Evolutionary conservation across 2,888 invertebrate species (phyloP), one percentile per base, ranked within the genome.

Genomic region (Luffia ferchaultella): DNA sequence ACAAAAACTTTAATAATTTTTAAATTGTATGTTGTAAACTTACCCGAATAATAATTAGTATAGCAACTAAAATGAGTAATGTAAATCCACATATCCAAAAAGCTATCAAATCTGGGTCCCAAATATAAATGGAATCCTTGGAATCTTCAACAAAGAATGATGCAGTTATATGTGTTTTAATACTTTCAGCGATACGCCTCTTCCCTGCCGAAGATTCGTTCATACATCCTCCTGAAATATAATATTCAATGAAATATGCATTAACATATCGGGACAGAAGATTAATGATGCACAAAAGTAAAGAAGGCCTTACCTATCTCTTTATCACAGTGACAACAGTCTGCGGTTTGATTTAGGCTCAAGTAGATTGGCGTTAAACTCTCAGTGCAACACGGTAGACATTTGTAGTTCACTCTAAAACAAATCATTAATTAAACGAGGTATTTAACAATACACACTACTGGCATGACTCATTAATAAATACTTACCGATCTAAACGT

Each of bases 131-230:
- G 1, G 66, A 58, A 41, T 67, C 67, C 16, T 68, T 70, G 1
- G 70, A 59, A 18, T 73, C 71, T 52, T 74, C 73, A 44, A 80
- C 70, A 58, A 71, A 73, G 62, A 68, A 74, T 2, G 82, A 72
- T 1, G 74, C 70, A 0, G 77, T 73, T 52, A 79, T 66, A 49
- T 67, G 75, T 2, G 74, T 64, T 15, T 74, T 63, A 48, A 78
- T 65, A 43, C 20, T 49, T 20, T 87, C 86, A 1, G 90, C 89
- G 56, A 90, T 91, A 53, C 91, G 86, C 2, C 92, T 85, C 67
- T 92, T 92, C 18, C 91, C 92, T 49, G 90, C 90, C 50, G 90
- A 89, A 1, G 90, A 90, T 12, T 89, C 87, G 68, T 89, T 90
- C 65, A 89, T 88, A 66, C 92, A 92, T 60, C 90, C 90, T 57